Conservation (phyloP, 1,140 invertebrate species). For the Archegozetes longisetosus region DNA sequence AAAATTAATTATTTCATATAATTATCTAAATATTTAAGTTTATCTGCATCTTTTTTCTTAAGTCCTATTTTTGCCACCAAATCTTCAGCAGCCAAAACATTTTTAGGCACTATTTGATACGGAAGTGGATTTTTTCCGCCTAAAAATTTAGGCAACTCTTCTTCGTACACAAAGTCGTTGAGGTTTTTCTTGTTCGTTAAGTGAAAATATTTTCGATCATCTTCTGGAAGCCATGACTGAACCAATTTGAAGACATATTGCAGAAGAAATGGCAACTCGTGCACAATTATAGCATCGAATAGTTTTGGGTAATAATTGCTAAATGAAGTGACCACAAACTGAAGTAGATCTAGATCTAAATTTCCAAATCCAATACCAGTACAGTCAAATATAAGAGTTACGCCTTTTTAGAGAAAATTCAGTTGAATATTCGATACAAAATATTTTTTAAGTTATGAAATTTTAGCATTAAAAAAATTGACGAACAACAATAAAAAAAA, state of each 20-base stretch:
- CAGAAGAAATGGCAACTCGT: conserved; percentile 15
- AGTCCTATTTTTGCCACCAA: not conserved
- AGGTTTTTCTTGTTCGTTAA: conserved; percentile 10
- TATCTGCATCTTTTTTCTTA: not conserved
- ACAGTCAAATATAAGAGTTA: conserved; percentile 11
- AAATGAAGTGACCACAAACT: conserved; percentile 15
- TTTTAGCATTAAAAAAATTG: too few relatives aligned
- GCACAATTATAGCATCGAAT: conserved; percentile 11
- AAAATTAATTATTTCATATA: conserved; percentile 10
- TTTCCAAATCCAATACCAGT: conserved; percentile 10
- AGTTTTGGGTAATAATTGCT: conserved; percentile 8
- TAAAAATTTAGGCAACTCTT: conserved; percentile 10
- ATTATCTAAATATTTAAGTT: not conserved
- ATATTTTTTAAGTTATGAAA: not conserved
- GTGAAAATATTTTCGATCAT: conserved; percentile 12
- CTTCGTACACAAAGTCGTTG: conserved; percentile 1
- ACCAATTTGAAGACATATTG: conserved; percentile 13
- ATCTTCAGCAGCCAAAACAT: not conserved
- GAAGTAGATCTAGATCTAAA: conserved; percentile 9
- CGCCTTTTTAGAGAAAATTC: not conserved
- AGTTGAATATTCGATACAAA: not conserved
- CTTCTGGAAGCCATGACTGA: conserved; percentile 13
- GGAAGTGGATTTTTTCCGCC: not conserved
- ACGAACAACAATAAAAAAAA: too few relatives aligned
- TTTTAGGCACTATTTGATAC: not conserved